phyloP scores from a whole-genome alignment of 2,797 vertebrate genomes.

The Orestias chungarensis region DNA sequence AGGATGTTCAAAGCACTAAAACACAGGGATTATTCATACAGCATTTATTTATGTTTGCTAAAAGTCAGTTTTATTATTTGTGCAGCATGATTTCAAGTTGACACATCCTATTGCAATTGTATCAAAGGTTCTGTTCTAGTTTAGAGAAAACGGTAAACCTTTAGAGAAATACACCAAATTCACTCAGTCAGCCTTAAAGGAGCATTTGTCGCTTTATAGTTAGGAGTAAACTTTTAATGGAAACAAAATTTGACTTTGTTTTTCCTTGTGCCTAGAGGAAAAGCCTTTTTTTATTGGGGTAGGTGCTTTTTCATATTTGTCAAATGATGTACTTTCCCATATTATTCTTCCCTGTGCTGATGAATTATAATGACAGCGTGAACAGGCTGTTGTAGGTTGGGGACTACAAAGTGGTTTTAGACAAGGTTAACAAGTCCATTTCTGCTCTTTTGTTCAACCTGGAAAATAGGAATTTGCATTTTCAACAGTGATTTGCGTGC shows the following conservation, averaged over 20 bases:
- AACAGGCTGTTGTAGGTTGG: constrained; percentile 26
- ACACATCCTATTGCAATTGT: constrained; percentile 11
- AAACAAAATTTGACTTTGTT: constrained; percentile 42
- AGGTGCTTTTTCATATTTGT: constrained; percentile 47
- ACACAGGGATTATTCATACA: constrained; percentile 14
- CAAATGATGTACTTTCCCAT: constrained; percentile 25
- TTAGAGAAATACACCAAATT: constrained; percentile 28
- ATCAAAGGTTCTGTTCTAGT: constrained; percentile 31
- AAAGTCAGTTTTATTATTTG: constrained; percentile 41
- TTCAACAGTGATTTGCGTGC: constrained; percentile 22
- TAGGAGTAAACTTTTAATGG: constrained; percentile 47
- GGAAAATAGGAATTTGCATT: constrained; percentile 40
- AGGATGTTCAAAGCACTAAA: constrained; percentile 16
- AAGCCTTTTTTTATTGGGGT: constrained; percentile 16
- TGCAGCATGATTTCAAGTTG: constrained; percentile 20
- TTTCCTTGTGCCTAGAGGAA: constrained; percentile 27
- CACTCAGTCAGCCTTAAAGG: constrained; percentile 26
- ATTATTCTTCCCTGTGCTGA: constrained; percentile 31
- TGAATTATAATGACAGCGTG: constrained; percentile 40
- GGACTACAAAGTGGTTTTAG: constrained; percentile 43
- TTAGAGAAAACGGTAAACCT: constrained; percentile 45
- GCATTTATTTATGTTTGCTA: constrained; percentile 23
- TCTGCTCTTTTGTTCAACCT: constrained; percentile 29
- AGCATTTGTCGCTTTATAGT: constrained; percentile 29
- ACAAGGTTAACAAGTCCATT: constrained; percentile 53